Base-by-base conservation (phyloP, 2,888 invertebrate genomes). In the Leucophora obtusa region DNA sequence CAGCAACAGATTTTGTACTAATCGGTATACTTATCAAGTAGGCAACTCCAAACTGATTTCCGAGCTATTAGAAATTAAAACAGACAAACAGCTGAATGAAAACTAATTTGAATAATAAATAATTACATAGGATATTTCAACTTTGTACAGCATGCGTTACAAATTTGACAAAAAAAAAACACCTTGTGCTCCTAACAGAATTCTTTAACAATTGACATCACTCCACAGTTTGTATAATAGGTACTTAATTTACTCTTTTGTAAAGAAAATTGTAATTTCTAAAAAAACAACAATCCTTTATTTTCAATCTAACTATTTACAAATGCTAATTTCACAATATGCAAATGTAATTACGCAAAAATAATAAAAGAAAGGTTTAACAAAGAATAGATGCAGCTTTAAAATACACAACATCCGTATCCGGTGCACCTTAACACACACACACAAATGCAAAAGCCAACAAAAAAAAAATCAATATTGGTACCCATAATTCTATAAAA, bases 321-420 rank as follows among this genome's bases (percentile, higher is more conserved):
- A 79, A 75, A 80, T 75, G 71, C 62, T 71, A 72, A 75, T 73
- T 77, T 69, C 11, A 60, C 54, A 65, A 76, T 81, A 81, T 81
- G 80, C 80, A 77, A 81, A 81, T 77, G 71, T 60, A 72, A 76
- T 76, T 73, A 73, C 53, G 59, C 53, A 43, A 70, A 70, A 81
- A 73, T 33, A 21, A 21, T 21, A 21, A 4, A 21, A 21, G 21
- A 21, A 21, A 43, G 51, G n/a, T 70, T 60, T 33, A 17, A 51
- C 10, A 17, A 33, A 15, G 58, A 58, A 18, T 18, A 33, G 59
- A 63, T 73, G 80, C 80, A 81, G 72, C 80, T 77, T 77, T 81
- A 72, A 21, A 21, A 21, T 21, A 21, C 21, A 21, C 21, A 21
- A 62, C 80, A 81, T 73, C 76, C 72, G 76, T 38, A 77, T 81